Percentiles rank a stretch among this genome's conserved stretches.
phyloP scores from a whole-genome alignment of 2,797 vertebrate species.

The Toxotes lorentzi region DNA sequence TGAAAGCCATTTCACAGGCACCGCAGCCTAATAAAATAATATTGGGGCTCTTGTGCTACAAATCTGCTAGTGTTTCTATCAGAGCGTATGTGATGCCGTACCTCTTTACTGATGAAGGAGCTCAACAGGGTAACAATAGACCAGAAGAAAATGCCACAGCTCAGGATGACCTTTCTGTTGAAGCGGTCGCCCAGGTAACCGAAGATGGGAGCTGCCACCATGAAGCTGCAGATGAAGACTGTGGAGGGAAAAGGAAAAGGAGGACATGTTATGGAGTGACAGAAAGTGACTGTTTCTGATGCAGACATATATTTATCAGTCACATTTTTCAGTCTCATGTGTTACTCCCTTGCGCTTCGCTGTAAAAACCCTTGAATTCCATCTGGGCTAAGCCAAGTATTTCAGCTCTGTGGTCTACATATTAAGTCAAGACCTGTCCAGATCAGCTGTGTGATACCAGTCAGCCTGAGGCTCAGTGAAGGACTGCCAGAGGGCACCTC shows the following conservation, averaged over 20 bases:
- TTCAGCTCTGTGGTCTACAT: conserved; percentile 19
- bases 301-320: neutral
- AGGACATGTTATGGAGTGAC: conserved; percentile 34
- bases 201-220: conserved; percentile 93
- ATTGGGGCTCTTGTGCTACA: neutral
- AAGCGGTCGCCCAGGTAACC: conserved; percentile 95
- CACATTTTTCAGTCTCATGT: neutral
- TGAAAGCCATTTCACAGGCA: conserved; percentile 11
- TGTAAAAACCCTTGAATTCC: conserved; percentile 9
- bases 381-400: neutral
- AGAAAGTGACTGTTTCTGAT: conserved; percentile 4
- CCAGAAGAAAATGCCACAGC: conserved; percentile 91
- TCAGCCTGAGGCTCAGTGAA: conserved; percentile 45
- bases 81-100: conserved; percentile 37
- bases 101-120: conserved; percentile 89
- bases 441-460: conserved; percentile 59
- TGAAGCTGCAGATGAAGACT: conserved; percentile 94
- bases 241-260: conserved; percentile 40
- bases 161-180: conserved; percentile 92
- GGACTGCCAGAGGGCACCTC: conserved; percentile 72
- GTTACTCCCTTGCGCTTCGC: neutral
- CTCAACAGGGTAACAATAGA: conserved; percentile 88
- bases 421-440: conserved; percentile 44
- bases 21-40: conserved; percentile 33
- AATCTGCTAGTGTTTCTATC: neutral